These are phyloP conservation scores for Drosophila carrolli DNA, from an alignment of 1,140 invertebrate genomes.

Conservation along the genomic window DNA sequence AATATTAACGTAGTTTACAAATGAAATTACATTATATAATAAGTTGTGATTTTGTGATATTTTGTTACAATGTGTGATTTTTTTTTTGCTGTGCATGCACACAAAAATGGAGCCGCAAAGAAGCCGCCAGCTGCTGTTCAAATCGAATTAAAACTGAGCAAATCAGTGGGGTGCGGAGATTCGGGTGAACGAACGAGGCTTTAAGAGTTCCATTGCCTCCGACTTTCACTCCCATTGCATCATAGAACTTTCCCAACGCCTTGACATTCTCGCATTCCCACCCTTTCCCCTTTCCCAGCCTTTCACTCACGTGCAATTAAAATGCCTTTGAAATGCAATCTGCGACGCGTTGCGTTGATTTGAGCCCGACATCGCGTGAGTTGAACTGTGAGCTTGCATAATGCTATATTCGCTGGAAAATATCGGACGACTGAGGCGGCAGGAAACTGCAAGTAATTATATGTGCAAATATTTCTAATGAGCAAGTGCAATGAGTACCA, in stretches of 20 bases:
- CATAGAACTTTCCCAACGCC: conserved; percentile 57
- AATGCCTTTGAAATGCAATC: conserved; percentile 71
- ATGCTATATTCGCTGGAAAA: conserved; percentile 20
- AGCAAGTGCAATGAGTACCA: conserved; percentile 72
- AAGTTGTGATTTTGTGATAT: too few relatives aligned
- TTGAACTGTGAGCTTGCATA: conserved; percentile 44
- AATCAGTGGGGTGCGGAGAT: neutral
- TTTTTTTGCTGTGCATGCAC: neutral
- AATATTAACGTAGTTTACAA: too few relatives aligned
- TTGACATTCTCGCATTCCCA: conserved; percentile 49
- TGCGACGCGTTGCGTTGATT: conserved; percentile 39
- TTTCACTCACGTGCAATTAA: conserved; percentile 67
- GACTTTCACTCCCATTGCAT: conserved; percentile 49
- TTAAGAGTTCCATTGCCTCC: conserved; percentile 15
- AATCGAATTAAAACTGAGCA: conserved; percentile 13
- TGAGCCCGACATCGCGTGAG: conserved; percentile 48
- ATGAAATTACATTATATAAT: neutral
- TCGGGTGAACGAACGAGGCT: conserved; percentile 49
- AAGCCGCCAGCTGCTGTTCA: conserved; percentile 16
- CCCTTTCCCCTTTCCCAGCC: neutral
- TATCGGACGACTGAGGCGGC: conserved; percentile 7
- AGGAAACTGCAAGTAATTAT: conserved; percentile 63
- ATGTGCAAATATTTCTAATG: conserved; percentile 80
- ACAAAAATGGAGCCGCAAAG: conserved; percentile 42
- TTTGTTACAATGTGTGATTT: neutral